Percentiles rank a stretch among this genome's conserved stretches.
phyloP scores from a whole-genome alignment of 2,888 invertebrate genomes.

The Chrysomela aeneicollis region DNA sequence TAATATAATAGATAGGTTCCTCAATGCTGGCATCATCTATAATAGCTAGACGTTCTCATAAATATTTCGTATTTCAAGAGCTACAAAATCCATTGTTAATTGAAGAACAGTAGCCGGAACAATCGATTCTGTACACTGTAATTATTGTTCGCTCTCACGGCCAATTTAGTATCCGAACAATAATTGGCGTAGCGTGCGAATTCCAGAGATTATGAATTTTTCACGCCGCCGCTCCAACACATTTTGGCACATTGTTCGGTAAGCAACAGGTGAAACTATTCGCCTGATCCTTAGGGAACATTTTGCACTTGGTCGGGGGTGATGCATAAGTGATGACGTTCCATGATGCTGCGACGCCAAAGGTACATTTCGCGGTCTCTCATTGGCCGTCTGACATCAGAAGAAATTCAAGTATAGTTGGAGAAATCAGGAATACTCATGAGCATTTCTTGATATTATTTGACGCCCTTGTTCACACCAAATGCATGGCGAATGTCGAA shows the following conservation, averaged over 20 bases:
- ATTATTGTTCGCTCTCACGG: not conserved
- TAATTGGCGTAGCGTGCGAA: not conserved
- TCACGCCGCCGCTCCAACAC: conserved; percentile 5
- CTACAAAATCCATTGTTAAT: not conserved
- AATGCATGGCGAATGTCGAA: too few relatives aligned
- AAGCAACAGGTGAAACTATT: conserved; percentile 58
- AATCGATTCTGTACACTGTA: not conserved
- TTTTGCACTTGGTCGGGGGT: conserved; percentile 61
- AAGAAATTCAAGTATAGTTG: too few relatives aligned
- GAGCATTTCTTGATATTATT: too few relatives aligned
- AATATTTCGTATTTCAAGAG: too few relatives aligned
- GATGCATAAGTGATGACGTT: conserved; percentile 70
- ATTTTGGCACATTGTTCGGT: conserved; percentile 8
- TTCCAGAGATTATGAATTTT: conserved; percentile 11
- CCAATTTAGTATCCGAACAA: not conserved
- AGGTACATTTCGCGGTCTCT: conserved; percentile 42
- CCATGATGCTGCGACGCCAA: conserved; percentile 55
- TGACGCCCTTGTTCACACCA: too few relatives aligned
- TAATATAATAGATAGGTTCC: too few relatives aligned
- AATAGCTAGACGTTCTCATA: too few relatives aligned
- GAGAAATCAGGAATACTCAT: too few relatives aligned
- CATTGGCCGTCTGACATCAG: conserved; percentile 31
- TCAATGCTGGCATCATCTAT: too few relatives aligned
- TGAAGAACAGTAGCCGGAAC: not conserved
- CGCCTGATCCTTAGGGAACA: conserved; percentile 62